A percentile compares a stretch with the other conserved stretches of the same genome.
Conservation (phyloP, 2,797 vertebrate species). For the Lindbergichthys nudifrons region DNA sequence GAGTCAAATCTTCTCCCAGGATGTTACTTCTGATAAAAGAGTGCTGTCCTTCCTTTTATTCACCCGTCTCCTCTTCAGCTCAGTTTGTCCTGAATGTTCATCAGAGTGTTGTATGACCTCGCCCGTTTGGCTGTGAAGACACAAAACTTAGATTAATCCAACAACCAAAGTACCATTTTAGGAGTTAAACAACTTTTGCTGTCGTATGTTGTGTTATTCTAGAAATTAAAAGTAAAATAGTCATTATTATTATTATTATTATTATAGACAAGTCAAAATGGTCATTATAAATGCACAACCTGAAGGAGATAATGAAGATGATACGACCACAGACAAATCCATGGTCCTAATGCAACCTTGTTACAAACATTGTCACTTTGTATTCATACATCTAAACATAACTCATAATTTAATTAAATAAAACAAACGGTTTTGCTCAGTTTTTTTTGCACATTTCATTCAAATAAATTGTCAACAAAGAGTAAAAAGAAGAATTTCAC, state of each 20-base stretch:
- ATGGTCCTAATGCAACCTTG: neutral
- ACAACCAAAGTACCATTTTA: neutral
- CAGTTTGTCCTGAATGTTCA: slow-evolving; percentile 94
- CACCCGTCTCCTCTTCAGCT: slow-evolving; percentile 82
- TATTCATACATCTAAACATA: neutral
- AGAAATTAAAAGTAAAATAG: neutral
- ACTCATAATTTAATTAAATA: neutral
- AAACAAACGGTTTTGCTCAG: neutral
- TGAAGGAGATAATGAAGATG: neutral
- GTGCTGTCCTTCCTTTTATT: neutral
- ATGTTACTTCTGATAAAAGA: neutral
- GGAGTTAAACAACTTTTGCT: neutral
- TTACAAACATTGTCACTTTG: neutral
- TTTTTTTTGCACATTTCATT: neutral
- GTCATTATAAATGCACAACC: neutral
- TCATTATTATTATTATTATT: too few species aligned
- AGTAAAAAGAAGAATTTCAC: neutral
- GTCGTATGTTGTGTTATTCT: neutral
- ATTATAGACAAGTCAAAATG: neutral
- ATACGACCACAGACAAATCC: neutral
- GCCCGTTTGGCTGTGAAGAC: slow-evolving; percentile 91
- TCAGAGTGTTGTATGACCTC: slow-evolving; percentile 89
- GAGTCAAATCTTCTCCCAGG: slow-evolving; percentile 10
- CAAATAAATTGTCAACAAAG: neutral
- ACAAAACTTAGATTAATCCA: slow-evolving; percentile 45